phyloP scores from a whole-genome alignment of 2,113 vertebrate genomes.

The Anolis sagrei region DNA sequence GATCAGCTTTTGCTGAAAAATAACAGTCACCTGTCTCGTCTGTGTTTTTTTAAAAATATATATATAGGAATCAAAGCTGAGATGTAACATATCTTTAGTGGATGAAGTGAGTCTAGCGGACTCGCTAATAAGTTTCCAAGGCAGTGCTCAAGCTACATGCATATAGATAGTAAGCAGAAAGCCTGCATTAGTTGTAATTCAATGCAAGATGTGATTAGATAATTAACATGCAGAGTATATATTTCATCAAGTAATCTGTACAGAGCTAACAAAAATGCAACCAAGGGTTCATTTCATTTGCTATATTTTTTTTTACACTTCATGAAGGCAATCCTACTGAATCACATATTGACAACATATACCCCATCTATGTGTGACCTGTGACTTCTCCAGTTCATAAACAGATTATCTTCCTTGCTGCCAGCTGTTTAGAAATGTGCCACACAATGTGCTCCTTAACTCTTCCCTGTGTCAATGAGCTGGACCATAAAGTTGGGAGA shows the following conservation, averaged over 20 bases:
- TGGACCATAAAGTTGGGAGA: neutral
- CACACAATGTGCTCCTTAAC: neutral
- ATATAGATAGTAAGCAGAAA: slow-evolving; percentile 22
- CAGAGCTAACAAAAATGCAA: slow-evolving; percentile 63
- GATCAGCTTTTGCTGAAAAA: neutral
- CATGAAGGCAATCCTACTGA: neutral
- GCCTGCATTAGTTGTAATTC: slow-evolving; percentile 41
- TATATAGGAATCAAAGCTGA: neutral
- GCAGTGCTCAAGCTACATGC: neutral
- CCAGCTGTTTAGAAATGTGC: too few species aligned
- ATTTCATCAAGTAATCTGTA: slow-evolving; percentile 47
- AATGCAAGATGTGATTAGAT: slow-evolving; percentile 30
- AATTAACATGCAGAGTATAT: slow-evolving; percentile 28
- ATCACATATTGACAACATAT: neutral
- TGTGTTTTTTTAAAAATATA: slow-evolving; percentile 21
- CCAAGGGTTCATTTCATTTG: slow-evolving; percentile 57
- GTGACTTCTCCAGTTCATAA: neutral
- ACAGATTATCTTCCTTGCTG: too few species aligned
- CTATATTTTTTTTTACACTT: slow-evolving; percentile 10
- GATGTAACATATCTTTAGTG: neutral
- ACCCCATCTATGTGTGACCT: neutral
- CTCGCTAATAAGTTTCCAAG: neutral
- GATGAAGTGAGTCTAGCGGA: slow-evolving; percentile 10
- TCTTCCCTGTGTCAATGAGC: neutral
- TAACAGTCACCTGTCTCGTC: neutral